phyloP scores from a whole-genome alignment of 1,140 invertebrate species.

The Drosophila sp. region DNA sequence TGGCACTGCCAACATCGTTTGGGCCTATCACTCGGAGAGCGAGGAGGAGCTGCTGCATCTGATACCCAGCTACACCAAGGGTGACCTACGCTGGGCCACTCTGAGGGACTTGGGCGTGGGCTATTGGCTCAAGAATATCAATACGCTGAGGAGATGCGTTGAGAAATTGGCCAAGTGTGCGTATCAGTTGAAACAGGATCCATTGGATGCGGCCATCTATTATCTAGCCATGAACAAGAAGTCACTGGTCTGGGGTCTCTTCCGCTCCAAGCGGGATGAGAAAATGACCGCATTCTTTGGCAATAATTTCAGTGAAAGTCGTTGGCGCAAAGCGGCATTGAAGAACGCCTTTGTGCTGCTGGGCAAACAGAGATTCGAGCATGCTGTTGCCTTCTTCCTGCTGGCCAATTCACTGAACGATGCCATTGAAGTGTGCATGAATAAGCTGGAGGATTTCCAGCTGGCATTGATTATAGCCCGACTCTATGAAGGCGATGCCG shows the following conservation, averaged over 20 bases:
- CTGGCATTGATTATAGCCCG: constrained; percentile 97
- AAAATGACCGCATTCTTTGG: constrained; percentile 98
- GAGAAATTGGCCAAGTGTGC: constrained; percentile 97
- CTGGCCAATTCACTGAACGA: constrained; percentile 96
- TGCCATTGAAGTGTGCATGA: constrained; percentile 95
- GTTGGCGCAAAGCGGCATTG: constrained; percentile 97
- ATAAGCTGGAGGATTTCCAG: constrained; percentile 98
- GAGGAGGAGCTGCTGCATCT: constrained; percentile 97
- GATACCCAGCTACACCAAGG: constrained; percentile 94
- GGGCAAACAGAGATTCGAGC: constrained; percentile 97
- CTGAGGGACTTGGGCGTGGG: constrained; percentile 96
- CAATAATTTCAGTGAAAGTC: constrained; percentile 96
- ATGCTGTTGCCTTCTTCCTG: constrained; percentile 98
- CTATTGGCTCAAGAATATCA: constrained; percentile 97
- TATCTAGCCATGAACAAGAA: constrained; percentile 99
- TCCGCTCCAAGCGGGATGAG: constrained; percentile 93
- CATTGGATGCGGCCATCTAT: constrained; percentile 98
- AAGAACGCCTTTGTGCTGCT: constrained; percentile 99
- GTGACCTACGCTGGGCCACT: constrained; percentile 94
- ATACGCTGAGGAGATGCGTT: constrained; percentile 92
- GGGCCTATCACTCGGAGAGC: constrained; percentile 99
- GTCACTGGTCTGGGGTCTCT: constrained; percentile 97
- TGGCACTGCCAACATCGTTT: constrained; percentile 96
- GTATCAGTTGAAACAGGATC: constrained; percentile 95
- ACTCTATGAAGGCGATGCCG: constrained; percentile 93